Percentiles rank a stretch among this genome's conserved stretches.
phyloP scores from a whole-genome alignment of 2,888 invertebrate genomes.

The Dusona sp. region DNA sequence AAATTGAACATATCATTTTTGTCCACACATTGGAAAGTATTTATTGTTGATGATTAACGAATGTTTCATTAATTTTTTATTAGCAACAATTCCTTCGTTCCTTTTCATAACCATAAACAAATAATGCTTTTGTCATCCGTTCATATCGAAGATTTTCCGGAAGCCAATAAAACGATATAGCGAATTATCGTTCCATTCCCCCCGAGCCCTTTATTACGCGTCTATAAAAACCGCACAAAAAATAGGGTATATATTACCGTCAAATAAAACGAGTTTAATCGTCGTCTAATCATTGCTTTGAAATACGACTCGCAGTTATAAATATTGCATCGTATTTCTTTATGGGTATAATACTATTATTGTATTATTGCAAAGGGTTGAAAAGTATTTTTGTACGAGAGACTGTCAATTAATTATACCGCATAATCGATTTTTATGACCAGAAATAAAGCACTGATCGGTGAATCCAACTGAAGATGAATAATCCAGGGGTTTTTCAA shows the following conservation, averaged over 20 bases:
- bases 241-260: background rate
- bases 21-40: background rate
- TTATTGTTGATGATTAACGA: background rate
- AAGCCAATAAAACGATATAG: background rate
- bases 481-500: conserved; percentile 1
- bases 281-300: conserved; percentile 25
- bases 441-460: background rate
- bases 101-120: background rate
- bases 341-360: background rate
- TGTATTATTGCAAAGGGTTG: background rate
- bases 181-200: conserved; percentile 13
- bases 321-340: conserved; percentile 17
- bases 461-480: background rate
- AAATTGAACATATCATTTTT: background rate
- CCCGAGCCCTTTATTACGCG: background rate
- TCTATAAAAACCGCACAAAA: background rate
- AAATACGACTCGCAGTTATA: background rate
- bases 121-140: background rate
- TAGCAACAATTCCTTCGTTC: background rate
- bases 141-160: background rate
- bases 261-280: conserved; percentile 43
- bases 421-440: conserved; percentile 5
- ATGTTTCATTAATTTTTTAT: conserved; percentile 3
- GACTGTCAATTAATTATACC: conserved; percentile 5
- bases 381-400: background rate